Evolutionary conservation across 2,113 vertebrate species (phyloP), one percentile per base, ranked within the genome.

Genomic region (Columba livia): DNA sequence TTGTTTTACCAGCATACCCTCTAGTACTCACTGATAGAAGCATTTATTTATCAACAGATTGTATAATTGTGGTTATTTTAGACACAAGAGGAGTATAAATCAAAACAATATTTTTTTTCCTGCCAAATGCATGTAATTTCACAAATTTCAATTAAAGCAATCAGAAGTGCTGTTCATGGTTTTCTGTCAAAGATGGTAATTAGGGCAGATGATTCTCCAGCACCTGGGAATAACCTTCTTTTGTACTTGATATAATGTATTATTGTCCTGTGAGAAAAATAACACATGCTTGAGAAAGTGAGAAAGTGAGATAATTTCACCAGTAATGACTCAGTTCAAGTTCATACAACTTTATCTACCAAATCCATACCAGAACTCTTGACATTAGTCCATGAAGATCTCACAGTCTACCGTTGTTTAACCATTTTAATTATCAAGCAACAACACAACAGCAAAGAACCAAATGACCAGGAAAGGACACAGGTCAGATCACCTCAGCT

Each of bases 91-190:
- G 40, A 4, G 13, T 77, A 48, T 47, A 85, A 93, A 91, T 17
- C 11, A 82, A 90, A 90, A 28, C 6, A 70, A 34, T 38, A 1
- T 20, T 83, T 66, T 84, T 95, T 93, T 79, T 24, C n/a, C 56
- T 94, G 88, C 14, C 34, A 88, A 70, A 94, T 60, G 11, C 67
- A 24, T 67, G n/a, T 20, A 66, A 65, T 90, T 90, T 90, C 44
- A 88, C 51, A 87, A 82, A 57, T 83, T 94, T 90, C 44, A 93
- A 70, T 95, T 96, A 95, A 94, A 94, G 14, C 42, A 79, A 70
- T 85, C 44, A 66, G 77, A 81, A 92, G 25, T 67, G 18, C 13
- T 82, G 31, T 87, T 91, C 73, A 81, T 61, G 5, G 21, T 8
- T 67, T 97, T 93, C n/a, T 11, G 8, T 89, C 48, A 87, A 89